Percentiles rank a stretch among this genome's conserved stretches.
Conservation (phyloP, 2,113 vertebrate genomes). For the Paramisgurnus dabryanus region DNA sequence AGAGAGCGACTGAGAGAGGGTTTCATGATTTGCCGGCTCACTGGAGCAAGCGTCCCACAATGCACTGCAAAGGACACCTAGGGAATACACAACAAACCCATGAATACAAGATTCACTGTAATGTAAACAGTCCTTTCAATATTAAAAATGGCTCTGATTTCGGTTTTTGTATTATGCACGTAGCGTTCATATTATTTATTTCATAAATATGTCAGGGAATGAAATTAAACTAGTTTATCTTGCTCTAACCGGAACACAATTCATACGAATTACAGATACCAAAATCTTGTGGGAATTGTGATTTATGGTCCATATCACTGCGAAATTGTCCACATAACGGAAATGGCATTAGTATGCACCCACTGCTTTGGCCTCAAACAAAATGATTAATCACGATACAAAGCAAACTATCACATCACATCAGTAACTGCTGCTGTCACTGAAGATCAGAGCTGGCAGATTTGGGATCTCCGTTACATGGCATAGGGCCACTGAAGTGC, state of each 20-base stretch:
- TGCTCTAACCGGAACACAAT: constrained; percentile 6
- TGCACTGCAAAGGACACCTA: constrained; percentile 17
- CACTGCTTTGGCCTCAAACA: not conserved
- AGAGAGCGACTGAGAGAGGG: constrained; percentile 1
- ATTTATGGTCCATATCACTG: constrained; percentile 22
- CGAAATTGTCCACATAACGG: constrained; percentile 15
- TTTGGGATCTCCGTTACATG: not conserved
- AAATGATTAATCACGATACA: constrained; percentile 34
- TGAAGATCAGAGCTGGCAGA: not conserved
- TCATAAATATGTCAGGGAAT: not conserved
- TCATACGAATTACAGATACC: constrained; percentile 35
- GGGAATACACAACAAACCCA: not conserved
- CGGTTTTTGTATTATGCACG: not conserved
- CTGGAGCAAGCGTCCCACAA: constrained; percentile 50
- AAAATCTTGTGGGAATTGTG: constrained; percentile 30
- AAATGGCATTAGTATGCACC: constrained; percentile 13
- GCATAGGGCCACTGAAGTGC: not conserved
- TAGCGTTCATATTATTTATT: not conserved
- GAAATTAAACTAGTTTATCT: constrained; percentile 21
- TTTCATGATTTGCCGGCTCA: constrained; percentile 56
- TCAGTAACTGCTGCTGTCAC: not conserved
- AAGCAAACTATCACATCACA: constrained; percentile 8
- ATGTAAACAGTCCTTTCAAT: constrained; percentile 13
- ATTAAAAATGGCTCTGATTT: not conserved
- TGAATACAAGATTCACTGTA: not conserved